phyloP scores from a whole-genome alignment of 1,140 invertebrate species.

The Aphis craccivora region DNA sequence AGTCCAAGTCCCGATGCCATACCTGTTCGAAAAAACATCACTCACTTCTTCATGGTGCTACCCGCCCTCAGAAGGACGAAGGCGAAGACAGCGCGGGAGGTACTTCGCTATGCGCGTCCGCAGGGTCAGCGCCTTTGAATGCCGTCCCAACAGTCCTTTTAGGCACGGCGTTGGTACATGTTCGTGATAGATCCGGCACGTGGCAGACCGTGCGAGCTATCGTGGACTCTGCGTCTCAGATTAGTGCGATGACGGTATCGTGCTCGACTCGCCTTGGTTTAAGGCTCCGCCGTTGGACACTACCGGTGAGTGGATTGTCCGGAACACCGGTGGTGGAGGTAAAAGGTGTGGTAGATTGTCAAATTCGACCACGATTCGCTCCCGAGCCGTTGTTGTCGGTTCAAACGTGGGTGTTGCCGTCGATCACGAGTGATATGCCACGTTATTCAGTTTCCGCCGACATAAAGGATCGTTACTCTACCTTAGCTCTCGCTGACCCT shows the following conservation, averaged over 20 bases:
- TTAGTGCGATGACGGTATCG: neutral
- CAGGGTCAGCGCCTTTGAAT: neutral
- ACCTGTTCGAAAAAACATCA: neutral
- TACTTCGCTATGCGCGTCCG: neutral
- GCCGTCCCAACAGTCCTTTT: neutral
- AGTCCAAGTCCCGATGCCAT: neutral
- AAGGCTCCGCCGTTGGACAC: neutral
- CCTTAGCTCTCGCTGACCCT: neutral
- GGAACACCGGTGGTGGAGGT: neutral
- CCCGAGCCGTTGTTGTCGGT: neutral
- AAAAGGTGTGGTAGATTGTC: neutral
- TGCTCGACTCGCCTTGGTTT: neutral
- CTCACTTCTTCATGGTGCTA: neutral
- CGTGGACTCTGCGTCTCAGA: no score
- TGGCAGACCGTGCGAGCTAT: neutral
- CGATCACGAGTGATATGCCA: neutral
- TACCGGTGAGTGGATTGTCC: neutral
- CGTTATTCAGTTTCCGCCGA: neutral
- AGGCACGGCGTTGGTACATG: neutral
- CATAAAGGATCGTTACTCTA: neutral
- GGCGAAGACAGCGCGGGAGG: neutral
- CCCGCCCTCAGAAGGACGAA: neutral
- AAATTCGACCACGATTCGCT: neutral
- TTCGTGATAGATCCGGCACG: neutral
- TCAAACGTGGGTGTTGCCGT: neutral